phyloP scores from a whole-genome alignment of 1,140 invertebrate genomes.

The Wiebesia pumilae region DNA sequence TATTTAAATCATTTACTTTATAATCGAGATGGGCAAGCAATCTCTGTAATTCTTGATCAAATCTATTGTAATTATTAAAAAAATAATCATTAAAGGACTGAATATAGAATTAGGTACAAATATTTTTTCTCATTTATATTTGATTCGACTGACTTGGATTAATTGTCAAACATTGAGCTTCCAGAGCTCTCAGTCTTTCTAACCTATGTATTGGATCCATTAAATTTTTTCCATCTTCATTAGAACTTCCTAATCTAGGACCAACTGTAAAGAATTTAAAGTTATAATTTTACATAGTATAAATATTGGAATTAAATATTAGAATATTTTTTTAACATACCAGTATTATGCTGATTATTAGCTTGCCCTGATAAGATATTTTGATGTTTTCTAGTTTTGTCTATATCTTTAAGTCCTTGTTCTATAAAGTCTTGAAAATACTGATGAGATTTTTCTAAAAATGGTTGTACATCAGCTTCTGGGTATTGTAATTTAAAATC shows the following conservation, averaged over 20 bases:
- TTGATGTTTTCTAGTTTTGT: conserved; percentile 77
- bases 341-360: conserved; percentile 65
- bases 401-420: conserved; percentile 88
- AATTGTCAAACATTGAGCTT: conserved; percentile 66
- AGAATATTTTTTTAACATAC: conserved; percentile 53
- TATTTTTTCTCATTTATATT: conserved; percentile 57
- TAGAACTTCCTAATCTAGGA: conserved; percentile 33
- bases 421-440: conserved; percentile 96
- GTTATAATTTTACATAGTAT: not conserved
- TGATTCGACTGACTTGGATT: conserved; percentile 64
- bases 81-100: conserved; percentile 39
- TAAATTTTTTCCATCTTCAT: conserved; percentile 63
- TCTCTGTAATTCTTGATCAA: conserved; percentile 29
- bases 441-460: conserved; percentile 90
- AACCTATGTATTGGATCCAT: conserved; percentile 71
- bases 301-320: not conserved
- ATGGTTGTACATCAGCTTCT: conserved; percentile 90
- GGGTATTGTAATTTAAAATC: conserved; percentile 93
- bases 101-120: conserved; percentile 44
- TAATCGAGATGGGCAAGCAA: conserved; percentile 6
- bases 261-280: not conserved
- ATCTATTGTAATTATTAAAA: conserved; percentile 47
- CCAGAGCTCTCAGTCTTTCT: conserved; percentile 69
- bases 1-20: conserved; percentile 44
- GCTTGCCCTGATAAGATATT: conserved; percentile 62